Conservation (phyloP, 1,140 invertebrate genomes). For the Grapholita molesta region DNA sequence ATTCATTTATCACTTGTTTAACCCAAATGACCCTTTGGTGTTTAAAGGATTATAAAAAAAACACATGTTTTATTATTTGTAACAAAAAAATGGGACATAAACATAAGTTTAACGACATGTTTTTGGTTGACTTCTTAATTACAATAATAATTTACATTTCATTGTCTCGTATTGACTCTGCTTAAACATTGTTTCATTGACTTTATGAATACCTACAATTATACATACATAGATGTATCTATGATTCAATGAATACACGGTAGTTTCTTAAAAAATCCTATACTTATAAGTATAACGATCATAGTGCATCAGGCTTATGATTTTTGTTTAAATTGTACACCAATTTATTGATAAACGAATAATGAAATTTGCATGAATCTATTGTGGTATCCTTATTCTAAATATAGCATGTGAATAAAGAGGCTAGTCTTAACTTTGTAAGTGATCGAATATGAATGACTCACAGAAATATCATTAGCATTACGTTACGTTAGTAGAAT, state of each 20-base stretch:
- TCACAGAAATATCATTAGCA: slow-evolving; percentile 5
- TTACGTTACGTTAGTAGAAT: background rate
- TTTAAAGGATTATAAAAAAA: background rate
- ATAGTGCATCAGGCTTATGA: too few species aligned
- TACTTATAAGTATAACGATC: too few species aligned
- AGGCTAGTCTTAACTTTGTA: background rate
- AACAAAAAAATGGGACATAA: background rate
- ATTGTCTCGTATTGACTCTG: background rate
- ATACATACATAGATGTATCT: too few species aligned
- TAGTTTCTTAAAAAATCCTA: too few species aligned
- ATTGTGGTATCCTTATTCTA: background rate
- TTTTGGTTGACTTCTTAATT: background rate
- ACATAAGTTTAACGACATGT: background rate
- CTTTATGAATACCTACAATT: too few species aligned
- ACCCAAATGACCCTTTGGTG: background rate
- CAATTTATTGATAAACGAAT: background rate
- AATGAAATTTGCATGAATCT: background rate
- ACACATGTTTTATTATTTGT: background rate
- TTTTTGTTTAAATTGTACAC: background rate
- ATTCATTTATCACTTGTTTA: background rate
- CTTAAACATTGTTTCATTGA: background rate
- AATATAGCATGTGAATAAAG: background rate
- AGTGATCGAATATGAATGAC: background rate
- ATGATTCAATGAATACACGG: too few species aligned
- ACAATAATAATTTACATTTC: background rate